Evolutionary conservation across 2,797 vertebrate genomes (phyloP), one percentile per base, ranked within the genome.

Genomic region (Esox lucius): DNA sequence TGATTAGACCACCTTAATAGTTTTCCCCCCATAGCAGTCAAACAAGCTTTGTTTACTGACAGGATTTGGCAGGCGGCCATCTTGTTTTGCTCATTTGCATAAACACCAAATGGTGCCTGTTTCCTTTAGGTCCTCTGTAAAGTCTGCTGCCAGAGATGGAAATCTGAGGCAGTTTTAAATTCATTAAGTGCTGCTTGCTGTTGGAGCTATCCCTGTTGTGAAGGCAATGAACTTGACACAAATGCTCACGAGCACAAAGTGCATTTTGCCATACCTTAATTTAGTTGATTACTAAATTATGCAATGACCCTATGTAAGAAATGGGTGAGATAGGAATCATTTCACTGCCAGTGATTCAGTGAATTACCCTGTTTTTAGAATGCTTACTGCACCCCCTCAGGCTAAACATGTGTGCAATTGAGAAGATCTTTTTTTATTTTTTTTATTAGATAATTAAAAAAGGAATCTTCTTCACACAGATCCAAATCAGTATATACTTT

Each of bases 31-130:
- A 86, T 88, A 89, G 87, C 90, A 87, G 81, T 82, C 72, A 87
- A 85, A 90, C 90, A 75, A 90, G 89, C 91, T 92, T 93, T 92
- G 91, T 91, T 93, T 91, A 91, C 90, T 90, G 91, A 90, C 91
- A 89, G 91, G 90, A 91, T 91, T 93, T 94, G 93, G 93, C 93
- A 93, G 93, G 84, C 91, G 91, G 93, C 93, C 92, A 94, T 94
- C 92, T 94, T 94, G 92, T 93, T 93, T 89, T 84, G 76, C 87
- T 88, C 85, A 93, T 94, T 94, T 93, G 86, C 92, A 93, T 94
- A 93, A 94, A 93, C 90, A 87, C 91, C 92, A 93, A 93, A 94
- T 93, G 91, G 93, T 93, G 91, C 90, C 88, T 87, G 87, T 88
- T 91, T 93, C 86, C 86, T 90, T 82, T 87, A 83, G 84, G 82